Evolutionary conservation across 2,113 vertebrate genomes (phyloP), one percentile per base, ranked within the genome.

Genomic region (Probosciger aterrimus): DNA sequence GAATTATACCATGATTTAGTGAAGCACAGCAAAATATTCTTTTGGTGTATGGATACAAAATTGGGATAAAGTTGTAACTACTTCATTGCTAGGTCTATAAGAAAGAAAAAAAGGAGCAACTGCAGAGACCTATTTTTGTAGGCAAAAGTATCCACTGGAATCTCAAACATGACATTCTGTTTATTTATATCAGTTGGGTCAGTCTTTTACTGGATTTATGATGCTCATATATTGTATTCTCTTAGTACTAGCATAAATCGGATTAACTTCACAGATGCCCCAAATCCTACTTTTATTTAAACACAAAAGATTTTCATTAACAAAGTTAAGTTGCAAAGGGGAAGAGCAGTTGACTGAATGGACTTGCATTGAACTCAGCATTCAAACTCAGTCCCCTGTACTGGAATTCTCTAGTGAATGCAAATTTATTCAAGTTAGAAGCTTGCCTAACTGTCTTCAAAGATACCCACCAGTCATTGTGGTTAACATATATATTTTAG

Each of bases 91-190:
- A 8, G 2, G 8, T 47, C 73, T 7, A 1, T 41, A 70, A 59
- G 35, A 44, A 3, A 14, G n/a, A n/a, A 0, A 39, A 27, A 65
- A 43, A 10, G 0, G 0, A 79, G 13, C 14, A 73, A 57, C 24
- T 41, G 14, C 1, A 59, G 1, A 63, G 80, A 52, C 23, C 41
- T 1, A 24, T 47, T 90, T 80, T 57, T 84, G 28, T 68, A 57
- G 18, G 30, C 12, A 63, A 23, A 85, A 28, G 5, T 63, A 81
- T n/a, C 37, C 41, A 50, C 18, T 65, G 44, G 39, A 78, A 64
- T 81, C 25, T 9, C 22, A 88, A 41, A 81, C 10, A n/a, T 22
- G 5, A 67, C 65, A 52, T 63, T 62, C n/a, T 67, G 2, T 67
- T 3, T 74, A 11, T 90, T 90, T 90, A 3, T 49, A 8, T 82